These are phyloP conservation scores for Echinops telfairi DNA, from an alignment of 2,113 vertebrate genomes.

Conservation along the genomic window DNA sequence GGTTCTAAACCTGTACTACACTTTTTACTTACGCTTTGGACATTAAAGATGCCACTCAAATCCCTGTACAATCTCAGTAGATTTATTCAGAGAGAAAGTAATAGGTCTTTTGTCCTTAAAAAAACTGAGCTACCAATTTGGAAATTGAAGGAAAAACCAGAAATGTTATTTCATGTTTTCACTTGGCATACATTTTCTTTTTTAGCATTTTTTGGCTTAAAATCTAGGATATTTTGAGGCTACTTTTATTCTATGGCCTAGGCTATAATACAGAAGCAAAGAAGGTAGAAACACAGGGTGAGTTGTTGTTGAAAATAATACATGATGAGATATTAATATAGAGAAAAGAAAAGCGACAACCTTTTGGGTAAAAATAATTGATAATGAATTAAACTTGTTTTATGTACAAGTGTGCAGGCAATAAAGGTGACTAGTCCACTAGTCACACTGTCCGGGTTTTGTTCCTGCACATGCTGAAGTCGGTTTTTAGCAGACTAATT, in stretches of 20 bases:
- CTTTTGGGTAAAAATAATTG: background rate
- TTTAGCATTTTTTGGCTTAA: background rate
- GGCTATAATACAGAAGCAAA: background rate
- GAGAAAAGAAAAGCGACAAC: background rate
- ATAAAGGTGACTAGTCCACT: background rate
- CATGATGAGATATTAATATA: background rate
- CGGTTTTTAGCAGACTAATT: slow-evolving; percentile 7
- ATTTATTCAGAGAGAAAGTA: slow-evolving; percentile 27
- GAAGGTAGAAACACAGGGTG: background rate
- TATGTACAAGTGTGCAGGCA: background rate
- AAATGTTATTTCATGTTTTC: background rate
- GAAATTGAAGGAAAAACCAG: background rate
- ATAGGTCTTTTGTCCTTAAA: background rate
- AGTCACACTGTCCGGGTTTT: background rate
- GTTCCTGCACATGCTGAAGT: background rate
- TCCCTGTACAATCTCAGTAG: background rate
- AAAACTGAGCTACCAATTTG: background rate
- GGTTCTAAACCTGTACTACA: background rate
- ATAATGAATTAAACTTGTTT: background rate
- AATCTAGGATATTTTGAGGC: background rate
- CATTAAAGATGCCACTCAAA: background rate
- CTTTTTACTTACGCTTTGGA: background rate
- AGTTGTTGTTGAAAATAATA: background rate
- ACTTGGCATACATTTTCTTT: background rate
- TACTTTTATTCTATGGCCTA: background rate